A percentile compares a stretch with the other conserved stretches of the same genome.
Conservation (phyloP, 2,113 vertebrate species). For the Hypomesus transpacificus region DNA sequence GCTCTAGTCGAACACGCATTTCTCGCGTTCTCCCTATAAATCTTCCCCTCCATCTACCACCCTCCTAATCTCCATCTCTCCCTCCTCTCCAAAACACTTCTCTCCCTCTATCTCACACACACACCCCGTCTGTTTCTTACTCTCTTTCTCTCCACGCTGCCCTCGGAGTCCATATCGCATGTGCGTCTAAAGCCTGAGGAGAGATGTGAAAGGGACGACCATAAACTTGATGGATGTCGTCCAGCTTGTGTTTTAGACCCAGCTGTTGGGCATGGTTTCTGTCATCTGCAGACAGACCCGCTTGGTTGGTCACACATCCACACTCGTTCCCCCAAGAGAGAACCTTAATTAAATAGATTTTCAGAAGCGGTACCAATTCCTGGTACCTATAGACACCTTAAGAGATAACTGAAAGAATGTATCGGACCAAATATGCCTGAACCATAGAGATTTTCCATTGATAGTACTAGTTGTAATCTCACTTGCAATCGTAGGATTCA, state of each 20-base stretch:
- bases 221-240: constrained; percentile 74
- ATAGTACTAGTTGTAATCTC: too few species aligned
- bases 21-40: constrained; percentile 55
- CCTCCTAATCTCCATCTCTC: constrained; percentile 49
- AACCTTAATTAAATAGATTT: too few species aligned
- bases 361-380: too few species aligned
- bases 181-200: constrained; percentile 44
- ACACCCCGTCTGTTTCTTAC: constrained; percentile 1
- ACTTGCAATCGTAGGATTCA: too few species aligned
- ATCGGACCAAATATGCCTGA: not conserved
- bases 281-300: constrained; percentile 58
- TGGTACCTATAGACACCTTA: not conserved
- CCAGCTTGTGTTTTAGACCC: constrained; percentile 57
- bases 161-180: constrained; percentile 32
- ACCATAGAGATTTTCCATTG: too few species aligned
- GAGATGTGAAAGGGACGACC: constrained; percentile 55
- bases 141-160: constrained; percentile 14
- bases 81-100: constrained; percentile 16
- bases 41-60: constrained; percentile 51
- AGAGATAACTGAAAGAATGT: not conserved
- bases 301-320: constrained; percentile 43
- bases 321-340: not conserved
- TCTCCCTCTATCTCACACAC: constrained; percentile 17
- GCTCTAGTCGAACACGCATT: constrained; percentile 56
- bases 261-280: constrained; percentile 71